Evolutionary conservation across 2,797 vertebrate genomes (phyloP).

Genomic region (Platyrinchus mystaceus): DNA sequence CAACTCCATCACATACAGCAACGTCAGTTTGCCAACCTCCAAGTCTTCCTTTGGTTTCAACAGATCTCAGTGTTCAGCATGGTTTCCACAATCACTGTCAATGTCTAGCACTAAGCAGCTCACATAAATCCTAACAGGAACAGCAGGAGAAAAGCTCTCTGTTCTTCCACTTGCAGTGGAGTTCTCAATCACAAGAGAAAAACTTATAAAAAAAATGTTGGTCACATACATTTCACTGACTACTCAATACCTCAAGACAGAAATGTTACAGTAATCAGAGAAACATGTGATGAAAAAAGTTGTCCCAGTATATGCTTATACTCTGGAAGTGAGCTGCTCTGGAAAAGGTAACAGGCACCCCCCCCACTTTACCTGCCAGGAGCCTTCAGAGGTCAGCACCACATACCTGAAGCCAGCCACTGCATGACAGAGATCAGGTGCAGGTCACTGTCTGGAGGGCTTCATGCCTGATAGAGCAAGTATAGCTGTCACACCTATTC

Average conservation of each 20-base stretch:
- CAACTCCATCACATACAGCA: background rate
- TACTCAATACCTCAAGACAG: background rate
- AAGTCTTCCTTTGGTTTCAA: background rate
- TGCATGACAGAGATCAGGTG: background rate
- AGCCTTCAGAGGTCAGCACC: background rate
- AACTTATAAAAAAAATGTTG: background rate
- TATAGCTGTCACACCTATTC: background rate
- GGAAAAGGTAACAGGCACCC: background rate
- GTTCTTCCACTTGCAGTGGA: background rate
- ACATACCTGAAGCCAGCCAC: background rate
- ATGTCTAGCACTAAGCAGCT: background rate
- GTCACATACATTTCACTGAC: background rate
- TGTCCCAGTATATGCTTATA: background rate
- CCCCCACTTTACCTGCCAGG: accelerated
- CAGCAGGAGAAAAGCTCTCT: background rate
- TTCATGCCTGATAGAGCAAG: background rate
- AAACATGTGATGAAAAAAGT: background rate
- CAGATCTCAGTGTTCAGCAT: background rate
- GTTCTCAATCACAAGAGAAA: background rate
- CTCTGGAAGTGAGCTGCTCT: background rate
- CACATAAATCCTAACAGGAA: background rate
- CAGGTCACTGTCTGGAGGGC: background rate
- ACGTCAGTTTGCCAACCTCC: background rate
- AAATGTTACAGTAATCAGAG: background rate
- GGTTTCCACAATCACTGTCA: background rate